A percentile compares a stretch with the other conserved stretches of the same genome.
Conservation (phyloP, 2,888 invertebrate genomes). For the Melieria omissa region DNA sequence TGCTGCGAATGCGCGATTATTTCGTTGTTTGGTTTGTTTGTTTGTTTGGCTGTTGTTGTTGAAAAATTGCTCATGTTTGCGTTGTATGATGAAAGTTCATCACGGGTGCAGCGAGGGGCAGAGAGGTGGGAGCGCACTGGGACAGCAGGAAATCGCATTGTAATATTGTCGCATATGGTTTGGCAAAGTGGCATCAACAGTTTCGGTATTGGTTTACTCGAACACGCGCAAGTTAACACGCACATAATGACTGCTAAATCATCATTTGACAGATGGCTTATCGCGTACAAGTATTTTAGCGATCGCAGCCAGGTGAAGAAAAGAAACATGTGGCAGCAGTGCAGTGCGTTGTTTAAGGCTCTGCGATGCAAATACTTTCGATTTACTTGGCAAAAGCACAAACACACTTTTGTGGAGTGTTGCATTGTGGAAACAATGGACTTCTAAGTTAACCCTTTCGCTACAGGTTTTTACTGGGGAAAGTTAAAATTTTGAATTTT, state of each 20-base stretch:
- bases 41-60: neutral
- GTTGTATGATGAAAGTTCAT: neutral
- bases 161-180: conserved; percentile 28
- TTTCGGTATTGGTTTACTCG: neutral
- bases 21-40: neutral
- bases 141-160: no score
- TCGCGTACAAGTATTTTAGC: neutral
- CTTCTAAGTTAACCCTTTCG: no score
- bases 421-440: no score
- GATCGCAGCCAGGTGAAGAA: no score
- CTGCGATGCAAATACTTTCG: no score
- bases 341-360: no score
- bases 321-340: no score
- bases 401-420: no score
- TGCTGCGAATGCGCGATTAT: conserved; percentile 3
- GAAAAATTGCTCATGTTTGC: conserved; percentile 17
- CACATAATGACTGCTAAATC: conserved; percentile 40
- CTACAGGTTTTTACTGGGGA: no score
- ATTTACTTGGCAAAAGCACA: no score
- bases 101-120: neutral
- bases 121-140: neutral
- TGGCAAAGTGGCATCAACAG: neutral
- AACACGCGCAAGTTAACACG: conserved; percentile 26
- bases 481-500: no score
- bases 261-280: conserved; percentile 33